A percentile compares a stretch with the other conserved stretches of the same genome.
These are phyloP conservation scores for Drosophila dives DNA, from an alignment of 2,888 invertebrate genomes.

Conservation along the genomic window DNA sequence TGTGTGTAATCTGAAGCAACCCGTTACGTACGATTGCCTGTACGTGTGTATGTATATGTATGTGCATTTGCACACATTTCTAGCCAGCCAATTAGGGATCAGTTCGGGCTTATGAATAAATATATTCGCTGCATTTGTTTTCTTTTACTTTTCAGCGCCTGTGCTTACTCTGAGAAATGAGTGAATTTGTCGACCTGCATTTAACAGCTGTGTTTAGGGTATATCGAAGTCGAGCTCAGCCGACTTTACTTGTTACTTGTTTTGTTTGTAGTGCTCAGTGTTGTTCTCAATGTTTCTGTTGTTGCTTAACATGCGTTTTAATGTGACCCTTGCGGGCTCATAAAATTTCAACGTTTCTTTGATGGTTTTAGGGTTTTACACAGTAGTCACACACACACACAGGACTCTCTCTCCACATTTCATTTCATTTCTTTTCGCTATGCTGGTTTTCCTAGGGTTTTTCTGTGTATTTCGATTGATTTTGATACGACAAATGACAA, in stretches of 20 bases:
- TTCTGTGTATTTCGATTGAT: constrained; percentile 66
- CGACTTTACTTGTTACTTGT: neutral
- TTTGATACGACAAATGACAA: constrained; percentile 64
- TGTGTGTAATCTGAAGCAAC: too few relatives aligned
- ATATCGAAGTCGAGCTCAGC: too few relatives aligned
- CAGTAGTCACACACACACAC: constrained; percentile 10
- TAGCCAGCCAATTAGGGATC: too few relatives aligned
- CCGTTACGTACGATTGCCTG: too few relatives aligned
- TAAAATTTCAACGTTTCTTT: constrained; percentile 70
- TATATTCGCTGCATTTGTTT: too few relatives aligned
- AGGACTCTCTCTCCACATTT: constrained; percentile 10
- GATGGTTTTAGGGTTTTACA: constrained; percentile 52
- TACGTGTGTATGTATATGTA: too few relatives aligned
- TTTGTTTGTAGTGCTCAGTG: constrained; percentile 19
- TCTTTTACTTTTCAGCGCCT: too few relatives aligned
- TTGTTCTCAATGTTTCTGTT: constrained; percentile 43
- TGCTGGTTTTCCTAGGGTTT: constrained; percentile 15
- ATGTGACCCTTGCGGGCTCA: constrained; percentile 80
- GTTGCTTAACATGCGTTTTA: constrained; percentile 76
- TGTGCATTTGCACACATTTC: too few relatives aligned
- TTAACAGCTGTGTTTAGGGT: too few relatives aligned
- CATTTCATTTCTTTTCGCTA: neutral
- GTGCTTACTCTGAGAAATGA: too few relatives aligned
- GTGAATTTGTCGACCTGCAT: too few relatives aligned
- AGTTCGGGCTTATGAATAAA: too few relatives aligned